phyloP scores from a whole-genome alignment of 2,113 vertebrate species.

The Cisticola juncidis region DNA sequence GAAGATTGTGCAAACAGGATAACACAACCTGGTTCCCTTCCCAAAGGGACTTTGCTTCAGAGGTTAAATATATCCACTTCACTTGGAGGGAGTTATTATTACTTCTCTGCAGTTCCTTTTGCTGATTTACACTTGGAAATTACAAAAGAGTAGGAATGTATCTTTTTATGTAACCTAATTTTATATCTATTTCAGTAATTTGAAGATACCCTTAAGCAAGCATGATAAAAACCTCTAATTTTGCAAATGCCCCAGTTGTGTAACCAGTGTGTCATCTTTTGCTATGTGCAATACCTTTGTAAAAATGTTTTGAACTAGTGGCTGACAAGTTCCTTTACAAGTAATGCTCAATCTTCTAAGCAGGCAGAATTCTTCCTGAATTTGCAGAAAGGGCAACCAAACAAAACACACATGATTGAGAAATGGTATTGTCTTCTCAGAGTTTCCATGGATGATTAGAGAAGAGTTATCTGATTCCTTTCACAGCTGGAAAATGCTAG shows the following conservation, averaged over 20 bases:
- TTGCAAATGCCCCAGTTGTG: neutral
- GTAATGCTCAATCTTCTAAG: neutral
- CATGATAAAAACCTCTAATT: neutral
- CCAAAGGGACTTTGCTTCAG: neutral
- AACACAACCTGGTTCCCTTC: neutral
- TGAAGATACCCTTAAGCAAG: neutral
- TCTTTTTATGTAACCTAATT: neutral
- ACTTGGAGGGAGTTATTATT: neutral
- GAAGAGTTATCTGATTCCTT: neutral
- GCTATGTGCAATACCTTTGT: neutral
- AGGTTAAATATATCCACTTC: neutral
- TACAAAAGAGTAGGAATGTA: neutral
- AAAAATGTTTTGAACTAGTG: neutral
- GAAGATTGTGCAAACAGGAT: neutral
- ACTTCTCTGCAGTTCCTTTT: neutral
- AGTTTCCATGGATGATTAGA: neutral
- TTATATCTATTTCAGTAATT: neutral
- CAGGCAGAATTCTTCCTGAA: neutral
- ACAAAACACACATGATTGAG: neutral
- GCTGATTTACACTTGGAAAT: neutral
- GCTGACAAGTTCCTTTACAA: neutral
- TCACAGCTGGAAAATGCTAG: neutral
- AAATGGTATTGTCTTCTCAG: neutral
- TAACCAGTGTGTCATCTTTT: neutral
- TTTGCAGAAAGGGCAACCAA: neutral